Evolutionary conservation across 2,113 vertebrate genomes (phyloP), one percentile per base, ranked within the genome.

Genomic region (Epinephelus moara): DNA sequence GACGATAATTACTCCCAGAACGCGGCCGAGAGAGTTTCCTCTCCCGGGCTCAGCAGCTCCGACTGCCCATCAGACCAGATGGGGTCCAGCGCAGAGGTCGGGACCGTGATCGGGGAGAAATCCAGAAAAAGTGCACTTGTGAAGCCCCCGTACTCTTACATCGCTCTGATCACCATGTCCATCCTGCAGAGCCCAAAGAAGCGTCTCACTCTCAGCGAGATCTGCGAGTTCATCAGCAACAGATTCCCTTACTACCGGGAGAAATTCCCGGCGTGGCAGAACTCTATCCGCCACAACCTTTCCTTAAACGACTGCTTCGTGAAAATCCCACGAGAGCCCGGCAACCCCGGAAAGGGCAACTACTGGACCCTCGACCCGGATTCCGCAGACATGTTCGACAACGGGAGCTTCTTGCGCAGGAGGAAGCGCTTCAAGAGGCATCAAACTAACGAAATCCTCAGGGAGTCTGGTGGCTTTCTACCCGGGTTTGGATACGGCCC

Each of bases 111-210:
- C 1, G 95, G 95, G 1, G 97, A 96, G 0, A 97, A 97, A 27
- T 86, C 96, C 23, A 94, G 96, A 19, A 97, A 97, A 73, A 97
- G 96, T 13, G 95, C 97, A 0, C 93, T 99, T 61, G 98, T 95
- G 72, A 96, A 86, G 92, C 96, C 97, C 1, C 98, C 98, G 0
- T 98, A 99, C 91, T 99, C 97, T 0, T 99, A 99, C 93, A 99
- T 99, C 82, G 97, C 97, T 23, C 95, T 99, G 78, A 98, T 98
- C 95, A 99, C 98, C 82, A 99, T 99, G 98, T 95, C 98, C 84
- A 97, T 99, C 91, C 96, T 99, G 88, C 98, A 99, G 95, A 99
- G 97, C 92, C 97, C 97, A 82, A 97, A 99, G 93, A 99, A 99
- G 80, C 94, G 97, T 0, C 95, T 99, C 68, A 99, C 97, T 23